phyloP scores from a whole-genome alignment of 2,888 invertebrate genomes.

The Protophormia terraenovae region DNA sequence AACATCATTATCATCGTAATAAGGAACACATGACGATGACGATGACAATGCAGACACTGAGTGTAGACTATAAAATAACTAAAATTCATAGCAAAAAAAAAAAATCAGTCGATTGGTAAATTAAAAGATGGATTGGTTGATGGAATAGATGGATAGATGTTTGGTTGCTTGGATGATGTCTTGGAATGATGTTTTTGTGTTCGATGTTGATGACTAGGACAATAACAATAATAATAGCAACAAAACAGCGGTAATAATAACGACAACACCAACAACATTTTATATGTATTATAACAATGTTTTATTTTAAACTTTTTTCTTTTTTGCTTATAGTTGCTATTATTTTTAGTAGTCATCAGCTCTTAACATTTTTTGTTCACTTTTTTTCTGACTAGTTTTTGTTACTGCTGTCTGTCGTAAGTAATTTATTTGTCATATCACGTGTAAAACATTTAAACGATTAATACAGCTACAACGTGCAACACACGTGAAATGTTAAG shows the following conservation, averaged over 20 bases:
- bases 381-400: not conserved
- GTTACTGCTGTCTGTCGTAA: slow-evolving; percentile 24
- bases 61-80: slow-evolving; percentile 35
- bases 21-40: slow-evolving; percentile 25
- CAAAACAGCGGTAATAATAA: slow-evolving; percentile 36
- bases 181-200: slow-evolving; percentile 9
- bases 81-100: not conserved
- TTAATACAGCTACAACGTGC: slow-evolving; percentile 43
- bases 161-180: not conserved
- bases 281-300: slow-evolving; percentile 24
- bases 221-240: slow-evolving; percentile 40
- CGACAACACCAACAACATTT: slow-evolving; percentile 17
- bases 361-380: not conserved
- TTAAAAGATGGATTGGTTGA: slow-evolving; percentile 46
- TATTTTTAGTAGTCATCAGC: not conserved
- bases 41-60: slow-evolving; percentile 58
- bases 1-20: slow-evolving; percentile 38
- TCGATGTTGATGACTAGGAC: slow-evolving; percentile 39
- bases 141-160: not conserved
- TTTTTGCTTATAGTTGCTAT: not conserved
- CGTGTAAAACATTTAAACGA: slow-evolving; percentile 80
- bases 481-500: slow-evolving; percentile 24
- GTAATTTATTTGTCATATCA: slow-evolving; percentile 81
- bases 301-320: not conserved
- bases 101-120: slow-evolving; percentile 8